Percentiles rank a stretch among this genome's conserved stretches.
Conservation (phyloP, 2,797 vertebrate species). For the Ctenopoma multispine region DNA sequence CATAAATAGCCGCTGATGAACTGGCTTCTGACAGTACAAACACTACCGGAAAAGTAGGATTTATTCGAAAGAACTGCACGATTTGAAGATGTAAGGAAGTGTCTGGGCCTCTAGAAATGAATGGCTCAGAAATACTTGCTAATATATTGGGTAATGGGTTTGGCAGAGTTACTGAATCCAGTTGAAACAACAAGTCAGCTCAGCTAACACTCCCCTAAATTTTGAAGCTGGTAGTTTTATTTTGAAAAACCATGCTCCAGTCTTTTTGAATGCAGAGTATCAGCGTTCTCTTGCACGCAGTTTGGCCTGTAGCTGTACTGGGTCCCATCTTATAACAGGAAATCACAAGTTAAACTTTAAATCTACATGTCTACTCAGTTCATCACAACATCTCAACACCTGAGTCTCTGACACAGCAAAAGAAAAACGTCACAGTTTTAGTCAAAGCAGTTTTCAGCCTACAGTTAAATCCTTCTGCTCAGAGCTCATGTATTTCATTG, state of each 20-base stretch:
- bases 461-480: slow-evolving; percentile 6
- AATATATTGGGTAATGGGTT: too few species aligned
- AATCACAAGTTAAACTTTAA: not conserved
- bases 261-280: not conserved
- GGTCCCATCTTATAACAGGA: not conserved
- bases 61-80: too few species aligned
- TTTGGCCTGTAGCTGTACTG: not conserved
- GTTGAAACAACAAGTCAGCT: too few species aligned
- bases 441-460: slow-evolving; percentile 4
- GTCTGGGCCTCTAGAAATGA: not conserved
- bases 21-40: too few species aligned
- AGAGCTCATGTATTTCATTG: slow-evolving; percentile 12
- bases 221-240: not conserved
- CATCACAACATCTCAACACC: not conserved
- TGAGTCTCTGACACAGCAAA: not conserved
- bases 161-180: too few species aligned
- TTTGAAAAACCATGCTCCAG: not conserved
- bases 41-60: too few species aligned
- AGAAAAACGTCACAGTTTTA: not conserved
- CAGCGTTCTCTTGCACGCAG: not conserved
- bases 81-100: too few species aligned
- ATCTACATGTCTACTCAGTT: not conserved
- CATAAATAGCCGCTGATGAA: slow-evolving; percentile 10
- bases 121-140: not conserved
- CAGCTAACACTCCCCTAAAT: too few species aligned